These are phyloP conservation scores for Tenthredo amoena DNA, from an alignment of 2,888 invertebrate species.

Conservation along the genomic window DNA sequence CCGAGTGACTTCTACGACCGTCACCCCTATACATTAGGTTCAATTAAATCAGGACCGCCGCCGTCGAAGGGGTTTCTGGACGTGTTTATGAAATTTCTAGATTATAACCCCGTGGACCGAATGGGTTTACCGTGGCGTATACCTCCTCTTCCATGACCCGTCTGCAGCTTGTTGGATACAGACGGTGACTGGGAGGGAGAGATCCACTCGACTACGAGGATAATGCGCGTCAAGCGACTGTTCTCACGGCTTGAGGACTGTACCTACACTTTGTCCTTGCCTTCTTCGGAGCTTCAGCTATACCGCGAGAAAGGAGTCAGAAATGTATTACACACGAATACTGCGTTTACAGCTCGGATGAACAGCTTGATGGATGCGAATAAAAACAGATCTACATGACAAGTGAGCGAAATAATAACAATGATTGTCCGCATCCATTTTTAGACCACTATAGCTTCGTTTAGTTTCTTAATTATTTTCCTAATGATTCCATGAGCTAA, in stretches of 20 bases:
- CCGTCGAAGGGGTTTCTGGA: slow-evolving; percentile 57
- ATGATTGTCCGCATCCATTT: background rate
- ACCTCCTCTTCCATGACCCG: slow-evolving; percentile 20
- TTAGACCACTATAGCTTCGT: background rate
- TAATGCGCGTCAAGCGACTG: slow-evolving; percentile 44
- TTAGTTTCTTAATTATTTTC: background rate
- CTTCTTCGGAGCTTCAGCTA: background rate
- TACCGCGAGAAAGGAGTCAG: slow-evolving; percentile 13
- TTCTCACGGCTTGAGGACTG: slow-evolving; percentile 47
- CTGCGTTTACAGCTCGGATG: background rate
- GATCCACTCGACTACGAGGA: slow-evolving; percentile 41
- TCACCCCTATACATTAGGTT: slow-evolving; percentile 72
- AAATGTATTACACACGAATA: slow-evolving; percentile 31
- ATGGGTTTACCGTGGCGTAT: background rate
- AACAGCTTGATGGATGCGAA: background rate
- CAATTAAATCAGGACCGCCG: slow-evolving; percentile 71
- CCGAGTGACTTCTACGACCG: slow-evolving; percentile 60
- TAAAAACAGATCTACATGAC: background rate
- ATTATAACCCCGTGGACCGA: slow-evolving; percentile 57
- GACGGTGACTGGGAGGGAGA: slow-evolving; percentile 24
- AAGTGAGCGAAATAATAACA: background rate
- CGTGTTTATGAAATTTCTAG: slow-evolving; percentile 67
- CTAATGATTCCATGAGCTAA: background rate
- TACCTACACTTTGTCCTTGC: slow-evolving; percentile 39
- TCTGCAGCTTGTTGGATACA: slow-evolving; percentile 30